Evolutionary conservation across 1,140 invertebrate species (phyloP), one percentile per base, ranked within the genome.

Genomic region (Glomeris maerens): DNA sequence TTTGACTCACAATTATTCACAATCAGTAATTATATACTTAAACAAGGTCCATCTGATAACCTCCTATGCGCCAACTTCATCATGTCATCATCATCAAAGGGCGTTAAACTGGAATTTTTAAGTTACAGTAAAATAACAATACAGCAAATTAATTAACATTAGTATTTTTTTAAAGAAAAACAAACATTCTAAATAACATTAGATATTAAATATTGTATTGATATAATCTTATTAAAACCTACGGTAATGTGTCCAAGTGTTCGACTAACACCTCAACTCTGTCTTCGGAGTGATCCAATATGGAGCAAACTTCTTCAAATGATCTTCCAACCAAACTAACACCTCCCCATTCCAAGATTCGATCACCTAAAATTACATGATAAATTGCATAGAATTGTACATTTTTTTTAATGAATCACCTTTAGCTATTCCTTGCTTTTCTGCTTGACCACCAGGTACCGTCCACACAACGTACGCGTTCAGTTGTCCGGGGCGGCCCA

Each of bases 391-490:
- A 36, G 10, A 10, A 36, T 10, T 36, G 10, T 36, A 36, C 17
- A 10, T 36, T 36, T 36, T 10, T 10, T 36, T 36, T 36, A 36
- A 36, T 39, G 26, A 47, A 14, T 90, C 84, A 50, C 84, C 85
- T 62, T 85, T 82, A 59, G 83, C 80, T 48, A 91, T 69, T 10
- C 85, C 85, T 40, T 78, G 83, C 60, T 85, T 81, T 65, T 93
- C 89, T 1, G 88, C 90, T 20, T 85, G 83, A 39, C 89, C 87
- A 29, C 85, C 86, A 1, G 83, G 83, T 22, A 90, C 82, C 0
- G 85, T 89, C 80, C 84, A 89, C 10, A 90, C 84, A 56, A 94
- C 85, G 63, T 85, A 84, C 41, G 89, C 87, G 59, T 88, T 86
- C 42, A 91, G 76, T 20, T 79, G 76, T 3, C 86, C 86, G 64